Evolutionary conservation across 1,140 invertebrate genomes (phyloP), one percentile per base, ranked within the genome.

Genomic region (Drosophila ficusphila): DNA sequence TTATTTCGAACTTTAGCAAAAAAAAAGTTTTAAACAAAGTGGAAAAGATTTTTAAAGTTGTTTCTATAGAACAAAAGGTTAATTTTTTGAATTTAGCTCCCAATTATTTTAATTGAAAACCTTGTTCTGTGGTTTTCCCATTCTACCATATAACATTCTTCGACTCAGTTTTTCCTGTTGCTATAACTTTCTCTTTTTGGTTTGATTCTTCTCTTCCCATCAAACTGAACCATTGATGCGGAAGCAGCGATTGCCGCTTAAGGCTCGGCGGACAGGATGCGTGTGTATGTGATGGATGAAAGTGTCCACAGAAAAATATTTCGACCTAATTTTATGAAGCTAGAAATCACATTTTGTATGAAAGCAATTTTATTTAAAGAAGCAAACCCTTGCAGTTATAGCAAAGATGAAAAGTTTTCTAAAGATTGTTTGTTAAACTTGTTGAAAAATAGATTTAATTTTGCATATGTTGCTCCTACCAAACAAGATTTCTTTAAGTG

Each of bases 151-250:
- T 41, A 6, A 2, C 5, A 33, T 11, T 1, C n/a, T 31, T 38
- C 12, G 0, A 49, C 42, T n/a, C n/a, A 7, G 0, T 27, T 51
- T 16, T 25, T 52, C 36, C 25, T 52, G 29, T 46, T 21, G 14
- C 19, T 41, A 34, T 19, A 54, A 38, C 29, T 36, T 23, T 38
- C 53, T 58, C 46, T 19, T 60, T 48, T 60, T 23, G 48, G 53
- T 36, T 53, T 16, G 46, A 57, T 49, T 47, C 9, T 42, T 61
- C 19, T 27, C 21, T 39, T 61, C 48, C 52, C 64, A 67, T 76
- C 72, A 70, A 88, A 86, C 76, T 82, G 69, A 65, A 72, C 82
- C 82, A 86, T 67, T 88, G 82, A 86, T 86, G 82, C 74, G 82
- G 82, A 86, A 86, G 82, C 82, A 69, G 73, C 77, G 82, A 88